phyloP scores from a whole-genome alignment of 2,888 invertebrate species.

The Holacanthella duospinosa region DNA sequence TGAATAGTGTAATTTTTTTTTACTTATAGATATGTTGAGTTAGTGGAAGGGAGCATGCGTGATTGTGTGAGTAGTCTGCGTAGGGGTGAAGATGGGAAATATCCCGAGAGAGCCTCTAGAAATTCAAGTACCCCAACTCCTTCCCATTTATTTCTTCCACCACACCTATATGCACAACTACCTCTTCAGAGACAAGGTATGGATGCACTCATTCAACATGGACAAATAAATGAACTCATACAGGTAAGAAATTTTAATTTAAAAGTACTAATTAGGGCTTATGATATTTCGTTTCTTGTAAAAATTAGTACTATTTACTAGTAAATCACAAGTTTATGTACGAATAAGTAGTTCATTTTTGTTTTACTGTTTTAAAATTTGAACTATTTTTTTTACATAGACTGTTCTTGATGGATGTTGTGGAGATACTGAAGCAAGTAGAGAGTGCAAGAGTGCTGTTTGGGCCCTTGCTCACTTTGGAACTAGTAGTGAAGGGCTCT shows the following conservation, averaged over 20 bases:
- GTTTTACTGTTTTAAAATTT: no score
- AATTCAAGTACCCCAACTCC: conserved; percentile 39
- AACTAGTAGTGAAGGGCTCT: conserved; percentile 63
- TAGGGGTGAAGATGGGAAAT: conserved; percentile 64
- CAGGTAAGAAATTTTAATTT: conserved; percentile 14
- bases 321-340: conserved; percentile 4
- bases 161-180: conserved; percentile 77
- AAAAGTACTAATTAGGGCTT: neutral
- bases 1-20: conserved; percentile 4
- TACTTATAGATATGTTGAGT: conserved; percentile 60
- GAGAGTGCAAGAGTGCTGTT: conserved; percentile 72
- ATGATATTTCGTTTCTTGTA: no score
- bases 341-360: conserved; percentile 14
- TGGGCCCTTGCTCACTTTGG: conserved; percentile 80
- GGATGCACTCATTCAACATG: conserved; percentile 46
- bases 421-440: conserved; percentile 53
- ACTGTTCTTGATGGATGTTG: neutral
- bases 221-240: conserved; percentile 26
- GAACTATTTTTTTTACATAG: no score
- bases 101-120: conserved; percentile 56
- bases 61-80: conserved; percentile 76
- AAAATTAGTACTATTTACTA: no score
- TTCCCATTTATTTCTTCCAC: conserved; percentile 48
- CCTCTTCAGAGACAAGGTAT: conserved; percentile 56
- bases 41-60: conserved; percentile 80